Evolutionary conservation across 2,888 invertebrate species (phyloP).

Genomic region (Cantharis flavilabris): DNA sequence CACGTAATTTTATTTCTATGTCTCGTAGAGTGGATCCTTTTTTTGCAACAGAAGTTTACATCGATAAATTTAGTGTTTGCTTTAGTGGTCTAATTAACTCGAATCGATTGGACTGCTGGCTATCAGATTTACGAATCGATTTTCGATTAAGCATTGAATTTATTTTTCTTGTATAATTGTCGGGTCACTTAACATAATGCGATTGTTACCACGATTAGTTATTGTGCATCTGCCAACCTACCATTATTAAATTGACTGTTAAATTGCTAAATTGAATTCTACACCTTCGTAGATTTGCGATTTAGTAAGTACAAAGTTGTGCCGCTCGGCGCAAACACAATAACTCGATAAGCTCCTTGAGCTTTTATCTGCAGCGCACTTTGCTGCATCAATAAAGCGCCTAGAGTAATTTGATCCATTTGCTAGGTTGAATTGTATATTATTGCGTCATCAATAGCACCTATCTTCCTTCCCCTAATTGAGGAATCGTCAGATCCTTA

Average conservation of each 20-base stretch:
- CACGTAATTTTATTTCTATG: background rate
- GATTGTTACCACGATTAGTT: constrained; percentile 15
- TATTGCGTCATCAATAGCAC: constrained; percentile 14
- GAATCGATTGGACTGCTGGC: background rate
- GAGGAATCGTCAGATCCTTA: constrained; percentile 6
- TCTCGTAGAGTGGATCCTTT: background rate
- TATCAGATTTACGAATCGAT: constrained; percentile 6
- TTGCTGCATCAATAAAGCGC: constrained; percentile 19
- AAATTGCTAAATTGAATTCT: constrained; percentile 15
- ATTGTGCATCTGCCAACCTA: constrained; percentile 19
- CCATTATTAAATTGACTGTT: constrained; percentile 19
- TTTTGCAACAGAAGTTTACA: background rate
- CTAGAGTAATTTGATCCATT: constrained; percentile 21
- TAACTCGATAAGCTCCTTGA: constrained; percentile 14
- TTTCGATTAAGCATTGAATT: constrained; percentile 14
- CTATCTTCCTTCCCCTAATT: background rate
- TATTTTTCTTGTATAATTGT: constrained; percentile 17
- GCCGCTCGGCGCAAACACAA: constrained; percentile 15
- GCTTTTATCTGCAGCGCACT: constrained; percentile 20
- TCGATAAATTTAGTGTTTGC: background rate
- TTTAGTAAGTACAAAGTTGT: constrained; percentile 2
- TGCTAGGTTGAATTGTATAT: constrained; percentile 12
- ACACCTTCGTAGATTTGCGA: constrained; percentile 2
- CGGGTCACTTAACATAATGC: constrained; percentile 15
- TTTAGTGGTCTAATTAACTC: constrained; percentile 6